phyloP scores from a whole-genome alignment of 2,888 invertebrate genomes.

The Chaetoderma sp. region DNA sequence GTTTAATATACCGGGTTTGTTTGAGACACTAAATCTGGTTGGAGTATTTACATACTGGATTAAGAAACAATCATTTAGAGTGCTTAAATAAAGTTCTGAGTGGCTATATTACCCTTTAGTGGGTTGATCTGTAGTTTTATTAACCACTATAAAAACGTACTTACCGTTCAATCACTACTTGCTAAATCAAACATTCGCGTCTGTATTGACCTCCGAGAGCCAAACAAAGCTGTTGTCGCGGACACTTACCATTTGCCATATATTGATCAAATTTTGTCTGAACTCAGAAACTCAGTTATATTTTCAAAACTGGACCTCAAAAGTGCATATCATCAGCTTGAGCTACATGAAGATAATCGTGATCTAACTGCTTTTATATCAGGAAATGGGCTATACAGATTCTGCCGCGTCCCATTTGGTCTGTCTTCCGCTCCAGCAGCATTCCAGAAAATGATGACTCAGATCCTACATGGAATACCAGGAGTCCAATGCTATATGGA shows the following conservation, averaged over 20 bases:
- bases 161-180: no score
- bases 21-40: no score
- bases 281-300: constrained; percentile 20
- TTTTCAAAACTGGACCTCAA: constrained; percentile 38
- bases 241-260: constrained; percentile 13
- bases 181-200: constrained; percentile 12
- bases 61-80: no score
- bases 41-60: no score
- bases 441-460: constrained; percentile 28
- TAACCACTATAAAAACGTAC: no score
- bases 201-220: constrained; percentile 25
- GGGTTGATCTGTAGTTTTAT: no score
- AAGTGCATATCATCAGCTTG: constrained; percentile 40
- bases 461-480: constrained; percentile 19
- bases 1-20: no score
- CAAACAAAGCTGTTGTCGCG: constrained; percentile 12
- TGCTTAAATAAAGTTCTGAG: no score
- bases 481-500: constrained; percentile 37
- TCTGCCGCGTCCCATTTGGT: constrained; percentile 25
- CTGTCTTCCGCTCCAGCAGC: constrained; percentile 13
- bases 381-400: constrained; percentile 31
- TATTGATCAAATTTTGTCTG: constrained; percentile 31
- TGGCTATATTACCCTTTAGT: no score
- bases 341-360: constrained; percentile 10
- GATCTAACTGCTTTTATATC: constrained; percentile 33